Conservation (phyloP, 2,888 invertebrate genomes). For the Cephus spinipes region DNA sequence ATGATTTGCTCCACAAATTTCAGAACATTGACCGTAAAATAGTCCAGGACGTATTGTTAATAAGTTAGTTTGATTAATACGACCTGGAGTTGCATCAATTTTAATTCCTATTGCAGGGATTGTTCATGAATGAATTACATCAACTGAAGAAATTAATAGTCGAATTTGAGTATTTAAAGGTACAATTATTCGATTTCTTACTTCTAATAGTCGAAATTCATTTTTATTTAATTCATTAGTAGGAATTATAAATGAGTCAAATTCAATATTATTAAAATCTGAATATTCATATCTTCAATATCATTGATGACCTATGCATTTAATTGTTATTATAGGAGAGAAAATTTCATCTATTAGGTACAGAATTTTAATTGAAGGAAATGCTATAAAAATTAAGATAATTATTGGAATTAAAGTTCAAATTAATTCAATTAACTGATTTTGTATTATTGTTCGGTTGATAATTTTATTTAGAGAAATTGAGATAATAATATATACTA, state of each 20-base stretch:
- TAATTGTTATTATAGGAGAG: constrained; percentile 71
- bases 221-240: constrained; percentile 61
- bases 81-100: constrained; percentile 75
- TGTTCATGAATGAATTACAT: constrained; percentile 78
- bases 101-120: constrained; percentile 74
- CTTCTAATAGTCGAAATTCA: constrained; percentile 73
- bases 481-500: constrained; percentile 70
- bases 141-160: constrained; percentile 72
- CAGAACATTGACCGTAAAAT: constrained; percentile 82
- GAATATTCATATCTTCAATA: constrained; percentile 77
- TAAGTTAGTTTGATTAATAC: constrained; percentile 75
- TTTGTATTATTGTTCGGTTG: constrained; percentile 72
- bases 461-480: constrained; percentile 72
- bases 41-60: constrained; percentile 74
- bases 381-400: constrained; percentile 73
- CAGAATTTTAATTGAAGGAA: constrained; percentile 73
- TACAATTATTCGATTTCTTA: constrained; percentile 73
- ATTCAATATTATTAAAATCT: constrained; percentile 72
- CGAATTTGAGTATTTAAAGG: constrained; percentile 75
- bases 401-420: constrained; percentile 75
- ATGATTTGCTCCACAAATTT: constrained; percentile 85
- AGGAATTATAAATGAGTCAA: constrained; percentile 74
- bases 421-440: constrained; percentile 74
- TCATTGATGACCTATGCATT: constrained; percentile 76
- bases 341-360: constrained; percentile 75